phyloP scores from a whole-genome alignment of 2,113 vertebrate species.

The Phrynosoma platyrhinos region DNA sequence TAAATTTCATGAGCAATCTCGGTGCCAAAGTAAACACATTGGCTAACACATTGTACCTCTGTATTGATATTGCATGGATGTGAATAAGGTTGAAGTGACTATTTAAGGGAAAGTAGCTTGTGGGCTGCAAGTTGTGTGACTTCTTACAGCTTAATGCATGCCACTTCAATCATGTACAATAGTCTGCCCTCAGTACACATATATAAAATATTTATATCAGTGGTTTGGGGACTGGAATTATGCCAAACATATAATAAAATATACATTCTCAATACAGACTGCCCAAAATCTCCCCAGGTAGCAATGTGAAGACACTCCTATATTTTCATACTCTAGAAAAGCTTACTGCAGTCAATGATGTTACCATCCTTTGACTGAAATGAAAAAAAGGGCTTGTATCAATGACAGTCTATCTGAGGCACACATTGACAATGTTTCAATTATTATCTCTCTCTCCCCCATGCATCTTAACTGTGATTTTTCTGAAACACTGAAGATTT shows the following conservation, averaged over 20 bases:
- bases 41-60: slow-evolving; percentile 60
- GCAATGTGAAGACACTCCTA: not conserved
- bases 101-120: slow-evolving; percentile 3
- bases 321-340: not conserved
- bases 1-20: slow-evolving; percentile 64
- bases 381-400: not conserved
- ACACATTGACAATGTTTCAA: not conserved
- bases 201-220: not conserved
- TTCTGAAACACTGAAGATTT: not conserved
- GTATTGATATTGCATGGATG: slow-evolving; percentile 51
- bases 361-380: not conserved
- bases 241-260: not conserved
- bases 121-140: not conserved
- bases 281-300: not conserved
- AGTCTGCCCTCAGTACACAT: not conserved
- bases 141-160: slow-evolving; percentile 5
- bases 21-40: slow-evolving; percentile 71
- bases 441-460: not conserved
- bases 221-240: not conserved
- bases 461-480: not conserved
- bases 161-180: not conserved
- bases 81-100: slow-evolving; percentile 4
- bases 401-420: not conserved
- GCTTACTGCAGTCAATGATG: not conserved
- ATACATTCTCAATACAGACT: not conserved